Evolutionary conservation across 1,140 invertebrate genomes (phyloP).

Genomic region (Cataglyphis hispanica): DNA sequence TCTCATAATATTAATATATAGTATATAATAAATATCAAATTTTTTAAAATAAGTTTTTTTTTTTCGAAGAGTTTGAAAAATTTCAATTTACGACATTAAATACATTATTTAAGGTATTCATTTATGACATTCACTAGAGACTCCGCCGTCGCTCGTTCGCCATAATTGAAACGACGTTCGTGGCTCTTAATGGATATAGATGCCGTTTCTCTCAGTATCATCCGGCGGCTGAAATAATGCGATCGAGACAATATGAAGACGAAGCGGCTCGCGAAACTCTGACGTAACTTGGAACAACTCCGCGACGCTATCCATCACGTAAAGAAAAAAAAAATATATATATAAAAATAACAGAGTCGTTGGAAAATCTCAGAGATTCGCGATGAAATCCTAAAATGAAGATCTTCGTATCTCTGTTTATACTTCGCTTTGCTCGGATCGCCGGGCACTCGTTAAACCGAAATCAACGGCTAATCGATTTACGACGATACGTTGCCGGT

Average conservation of each 20-base stretch:
- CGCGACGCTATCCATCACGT: conserved; percentile 47
- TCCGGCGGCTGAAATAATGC: conserved; percentile 26
- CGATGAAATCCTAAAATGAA: conserved; percentile 1
- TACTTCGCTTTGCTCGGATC: not conserved
- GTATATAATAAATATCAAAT: not conserved
- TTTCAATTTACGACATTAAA: not conserved
- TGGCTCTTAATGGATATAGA: conserved; percentile 51
- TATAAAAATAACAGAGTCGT: not conserved
- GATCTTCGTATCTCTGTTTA: conserved; percentile 18
- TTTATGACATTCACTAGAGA: not conserved
- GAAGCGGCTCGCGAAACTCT: conserved; percentile 44
- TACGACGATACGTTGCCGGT: conserved; percentile 38
- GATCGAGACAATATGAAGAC: conserved; percentile 53
- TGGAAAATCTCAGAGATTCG: conserved; percentile 14
- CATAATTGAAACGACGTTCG: conserved; percentile 43
- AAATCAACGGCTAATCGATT: conserved; percentile 74
- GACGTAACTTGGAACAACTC: conserved; percentile 28
- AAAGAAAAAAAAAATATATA: not conserved
- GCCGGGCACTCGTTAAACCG: conserved; percentile 54
- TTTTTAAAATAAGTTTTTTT: not conserved
- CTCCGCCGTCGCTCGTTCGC: not conserved
- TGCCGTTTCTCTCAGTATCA: conserved; percentile 21
- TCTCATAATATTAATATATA: not conserved
- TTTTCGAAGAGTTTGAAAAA: not conserved
- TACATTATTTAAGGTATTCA: not conserved